Evolutionary conservation across 2,888 invertebrate genomes (phyloP).

Genomic region (Alloplasta piceator): DNA sequence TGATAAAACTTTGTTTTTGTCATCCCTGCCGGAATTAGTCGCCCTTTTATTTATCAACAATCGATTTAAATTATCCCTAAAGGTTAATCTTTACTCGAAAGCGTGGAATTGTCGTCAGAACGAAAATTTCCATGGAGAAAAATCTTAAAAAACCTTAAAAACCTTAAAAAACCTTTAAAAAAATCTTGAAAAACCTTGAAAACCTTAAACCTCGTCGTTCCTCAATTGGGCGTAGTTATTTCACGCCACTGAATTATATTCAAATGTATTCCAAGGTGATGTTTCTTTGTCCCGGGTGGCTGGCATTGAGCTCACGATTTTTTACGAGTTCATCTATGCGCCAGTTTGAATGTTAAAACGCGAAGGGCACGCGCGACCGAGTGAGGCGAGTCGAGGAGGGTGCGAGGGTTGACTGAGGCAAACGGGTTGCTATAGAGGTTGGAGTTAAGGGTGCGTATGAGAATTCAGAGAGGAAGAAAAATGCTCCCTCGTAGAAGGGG

Average conservation of each 20-base stretch:
- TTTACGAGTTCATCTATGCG: conserved; percentile 72
- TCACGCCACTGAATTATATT: conserved; percentile 70
- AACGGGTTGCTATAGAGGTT: conserved; percentile 22
- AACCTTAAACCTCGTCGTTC: too few relatives aligned
- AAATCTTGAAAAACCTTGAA: too few relatives aligned
- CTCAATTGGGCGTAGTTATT: conserved; percentile 20
- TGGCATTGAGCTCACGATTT: conserved; percentile 58
- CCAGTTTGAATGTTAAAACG: conserved; percentile 37
- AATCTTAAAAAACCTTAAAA: too few relatives aligned
- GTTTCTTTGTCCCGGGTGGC: conserved; percentile 60
- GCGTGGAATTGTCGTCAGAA: too few relatives aligned
- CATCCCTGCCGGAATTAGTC: background rate
- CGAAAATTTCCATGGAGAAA: too few relatives aligned
- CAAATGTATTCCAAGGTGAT: conserved; percentile 74
- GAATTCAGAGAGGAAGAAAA: conserved; percentile 44
- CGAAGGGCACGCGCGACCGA: conserved; percentile 12
- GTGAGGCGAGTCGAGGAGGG: background rate
- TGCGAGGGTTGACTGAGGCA: background rate
- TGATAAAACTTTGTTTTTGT: background rate
- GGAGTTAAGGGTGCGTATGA: conserved; percentile 25
- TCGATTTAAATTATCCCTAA: too few relatives aligned
- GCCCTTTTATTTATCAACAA: too few relatives aligned
- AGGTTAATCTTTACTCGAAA: too few relatives aligned
- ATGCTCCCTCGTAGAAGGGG: conserved; percentile 18
- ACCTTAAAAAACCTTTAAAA: too few relatives aligned